Evolutionary conservation across 2,888 invertebrate species (phyloP), one percentile per base, ranked within the genome.

Genomic region (Diadegma fenestrale): DNA sequence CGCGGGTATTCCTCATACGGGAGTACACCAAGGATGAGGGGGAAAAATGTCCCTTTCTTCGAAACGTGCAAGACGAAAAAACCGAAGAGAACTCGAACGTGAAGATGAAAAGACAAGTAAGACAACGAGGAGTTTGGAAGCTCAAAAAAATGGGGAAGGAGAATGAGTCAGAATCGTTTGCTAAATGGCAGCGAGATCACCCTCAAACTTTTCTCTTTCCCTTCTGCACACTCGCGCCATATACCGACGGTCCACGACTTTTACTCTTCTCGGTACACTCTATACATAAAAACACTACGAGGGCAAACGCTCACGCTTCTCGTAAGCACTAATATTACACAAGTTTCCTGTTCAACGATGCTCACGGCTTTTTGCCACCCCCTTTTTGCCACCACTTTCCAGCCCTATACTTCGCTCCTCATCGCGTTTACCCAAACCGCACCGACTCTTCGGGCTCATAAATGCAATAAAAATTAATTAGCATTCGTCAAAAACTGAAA

Each of bases 141-240:
- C 85, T 82, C 76, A 48, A 66, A 79, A 71, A 85, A 82, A 76
- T 76, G 82, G 71, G 66, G 66, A 66, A 19, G 66, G 37, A 64
- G 86, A 77, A 86, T 86, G 86, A 86, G 86, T 83, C 83, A 86
- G 86, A 80, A 69, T 85, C 85, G 83, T 86, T 86, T 68, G 83
- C 64, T 80, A 83, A 86, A 86, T 86, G 86, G 77, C 77, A 75
- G 64, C 79, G 12, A 66, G 79, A 85, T 85, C 85, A 80, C 79
- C 79, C 79, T 82, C 41, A 85, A 85, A 85, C 79, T 82, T 85
- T 76, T 61, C 71, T 61, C 48, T 54, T 68, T 61, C 37, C 58
- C 61, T 63, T 63, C 63, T 77, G 48, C 69, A n/a, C 14, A 12
- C 69, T 6, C 51, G 48, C 41, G 12, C 64, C 45, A 68, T 45